Evolutionary conservation across 2,113 vertebrate genomes (phyloP).

Genomic region (Arothron firmamentum): DNA sequence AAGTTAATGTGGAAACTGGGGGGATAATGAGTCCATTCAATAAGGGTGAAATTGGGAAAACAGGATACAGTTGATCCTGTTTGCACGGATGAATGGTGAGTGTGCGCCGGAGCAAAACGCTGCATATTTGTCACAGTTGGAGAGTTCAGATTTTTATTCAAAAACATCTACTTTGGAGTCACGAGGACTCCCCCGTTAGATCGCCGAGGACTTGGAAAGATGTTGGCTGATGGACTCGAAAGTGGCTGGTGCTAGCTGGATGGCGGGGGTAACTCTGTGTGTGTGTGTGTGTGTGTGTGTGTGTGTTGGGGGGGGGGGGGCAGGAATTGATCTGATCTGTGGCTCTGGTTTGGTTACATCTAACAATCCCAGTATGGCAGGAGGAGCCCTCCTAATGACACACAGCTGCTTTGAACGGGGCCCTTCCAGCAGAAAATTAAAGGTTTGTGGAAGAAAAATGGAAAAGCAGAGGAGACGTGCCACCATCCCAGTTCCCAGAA

Average conservation of each 20-base stretch:
- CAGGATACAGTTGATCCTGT: slow-evolving; percentile 49
- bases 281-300: no score
- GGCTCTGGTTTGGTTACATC: background rate
- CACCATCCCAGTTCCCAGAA: slow-evolving; percentile 53
- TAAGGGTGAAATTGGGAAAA: slow-evolving; percentile 54
- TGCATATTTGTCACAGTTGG: slow-evolving; percentile 35
- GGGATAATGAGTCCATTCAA: slow-evolving; percentile 49
- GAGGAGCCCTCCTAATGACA: slow-evolving; percentile 56
- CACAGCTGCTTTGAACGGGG: slow-evolving; percentile 65
- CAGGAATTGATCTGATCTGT: no score
- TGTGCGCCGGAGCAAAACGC: slow-evolving; percentile 38
- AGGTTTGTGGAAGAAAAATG: slow-evolving; percentile 40
- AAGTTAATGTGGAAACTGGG: slow-evolving; percentile 23
- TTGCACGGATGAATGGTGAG: slow-evolving; percentile 47
- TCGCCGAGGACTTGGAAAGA: no score
- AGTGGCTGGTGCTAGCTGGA: no score
- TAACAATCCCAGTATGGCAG: slow-evolving; percentile 50
- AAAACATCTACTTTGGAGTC: no score
- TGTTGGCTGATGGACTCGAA: no score
- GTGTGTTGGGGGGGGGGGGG: background rate
- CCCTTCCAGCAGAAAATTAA: slow-evolving; percentile 56
- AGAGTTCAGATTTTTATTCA: slow-evolving; percentile 1
- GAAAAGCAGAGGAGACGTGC: slow-evolving; percentile 23
- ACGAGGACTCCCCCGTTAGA: no score
- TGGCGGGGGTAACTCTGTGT: no score